phyloP scores from a whole-genome alignment of 1,140 invertebrate genomes.

The Aphidius gifuensis region DNA sequence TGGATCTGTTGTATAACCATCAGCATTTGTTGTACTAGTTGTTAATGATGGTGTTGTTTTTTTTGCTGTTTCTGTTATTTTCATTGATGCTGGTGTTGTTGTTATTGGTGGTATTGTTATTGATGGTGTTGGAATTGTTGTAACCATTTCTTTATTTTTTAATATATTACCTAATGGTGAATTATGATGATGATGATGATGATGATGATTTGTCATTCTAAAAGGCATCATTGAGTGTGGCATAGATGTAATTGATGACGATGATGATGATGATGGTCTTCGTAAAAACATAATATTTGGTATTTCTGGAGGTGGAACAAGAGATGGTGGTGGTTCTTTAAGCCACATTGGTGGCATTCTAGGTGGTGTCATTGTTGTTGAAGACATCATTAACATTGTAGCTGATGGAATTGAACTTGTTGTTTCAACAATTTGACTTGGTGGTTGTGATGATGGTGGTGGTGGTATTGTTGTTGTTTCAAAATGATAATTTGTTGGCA shows the following conservation, averaged over 20 bases:
- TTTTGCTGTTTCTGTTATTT: constrained; percentile 20
- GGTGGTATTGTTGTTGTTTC: not conserved
- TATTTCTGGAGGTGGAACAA: not conserved
- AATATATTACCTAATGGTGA: constrained; percentile 26
- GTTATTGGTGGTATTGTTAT: constrained; percentile 38
- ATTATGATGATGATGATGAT: not conserved
- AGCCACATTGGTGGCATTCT: not conserved
- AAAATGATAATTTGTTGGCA: constrained; percentile 36
- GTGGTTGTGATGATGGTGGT: not conserved
- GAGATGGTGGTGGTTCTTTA: constrained; percentile 3
- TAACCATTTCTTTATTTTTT: constrained; percentile 28
- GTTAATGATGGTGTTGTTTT: constrained; percentile 31
- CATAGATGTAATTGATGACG: not conserved
- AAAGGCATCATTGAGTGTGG: too few relatives aligned
- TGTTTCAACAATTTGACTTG: not conserved
- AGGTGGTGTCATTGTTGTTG: not conserved
- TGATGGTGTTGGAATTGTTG: constrained; percentile 34
- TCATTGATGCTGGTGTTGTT: constrained; percentile 47
- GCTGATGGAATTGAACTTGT: not conserved
- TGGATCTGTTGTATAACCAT: constrained; percentile 55
- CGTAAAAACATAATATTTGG: too few relatives aligned
- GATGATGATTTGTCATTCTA: not conserved
- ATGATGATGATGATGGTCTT: not conserved
- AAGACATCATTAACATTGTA: not conserved
- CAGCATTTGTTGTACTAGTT: constrained; percentile 35